Evolutionary conservation across 2,888 invertebrate genomes (phyloP).

Genomic region (Petrolisthes manimaculis): DNA sequence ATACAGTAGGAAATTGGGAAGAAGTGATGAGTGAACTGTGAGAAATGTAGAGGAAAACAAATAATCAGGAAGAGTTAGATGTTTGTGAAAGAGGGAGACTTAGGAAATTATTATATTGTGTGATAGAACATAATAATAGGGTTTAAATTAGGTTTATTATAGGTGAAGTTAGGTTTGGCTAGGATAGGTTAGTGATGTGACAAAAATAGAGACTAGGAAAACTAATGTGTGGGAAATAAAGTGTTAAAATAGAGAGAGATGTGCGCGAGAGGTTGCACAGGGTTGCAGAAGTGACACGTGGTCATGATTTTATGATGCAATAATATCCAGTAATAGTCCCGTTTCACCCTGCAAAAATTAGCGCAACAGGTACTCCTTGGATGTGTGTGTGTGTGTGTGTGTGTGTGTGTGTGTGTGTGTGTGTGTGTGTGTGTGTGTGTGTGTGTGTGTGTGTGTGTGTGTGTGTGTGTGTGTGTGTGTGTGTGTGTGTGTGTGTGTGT

Average conservation of each 20-base stretch:
- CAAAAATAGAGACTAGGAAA: too few species aligned
- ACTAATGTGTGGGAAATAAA: too few species aligned
- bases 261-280: neutral
- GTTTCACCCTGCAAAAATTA: slow-evolving; percentile 57
- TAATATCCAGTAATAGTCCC: slow-evolving; percentile 59
- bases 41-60: too few species aligned
- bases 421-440: slow-evolving; percentile 28
- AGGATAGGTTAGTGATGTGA: too few species aligned
- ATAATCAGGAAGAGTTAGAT: too few species aligned
- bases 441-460: slow-evolving; percentile 1
- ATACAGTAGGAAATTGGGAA: too few species aligned
- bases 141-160: neutral
- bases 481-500: neutral
- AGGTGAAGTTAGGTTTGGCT: neutral
- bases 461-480: slow-evolving; percentile 2
- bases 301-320: slow-evolving; percentile 61
- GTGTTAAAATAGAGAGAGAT: neutral
- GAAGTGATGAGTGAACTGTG: too few species aligned
- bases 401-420: slow-evolving; percentile 33
- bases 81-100: too few species aligned
- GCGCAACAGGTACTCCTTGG: slow-evolving; percentile 53
- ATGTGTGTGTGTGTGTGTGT: slow-evolving; percentile 7
- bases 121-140: neutral
- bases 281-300: slow-evolving; percentile 48
- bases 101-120: too few species aligned